A percentile compares a stretch with the other conserved stretches of the same genome.
Conservation (phyloP, 2,888 invertebrate genomes). For the Eupsilia transversa region DNA sequence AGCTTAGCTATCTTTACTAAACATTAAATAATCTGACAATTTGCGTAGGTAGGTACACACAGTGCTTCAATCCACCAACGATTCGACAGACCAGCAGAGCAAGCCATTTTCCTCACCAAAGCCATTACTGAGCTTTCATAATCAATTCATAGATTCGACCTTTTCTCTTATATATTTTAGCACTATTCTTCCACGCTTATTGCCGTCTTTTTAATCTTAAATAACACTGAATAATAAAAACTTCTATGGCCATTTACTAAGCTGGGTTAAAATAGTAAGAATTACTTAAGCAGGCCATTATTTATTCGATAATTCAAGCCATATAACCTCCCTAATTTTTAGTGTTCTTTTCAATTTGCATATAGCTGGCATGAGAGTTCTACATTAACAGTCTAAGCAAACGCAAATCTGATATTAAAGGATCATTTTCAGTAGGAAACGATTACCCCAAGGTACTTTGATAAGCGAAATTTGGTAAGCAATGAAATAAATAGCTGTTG, state of each 20-base stretch:
- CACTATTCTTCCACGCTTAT: not conserved
- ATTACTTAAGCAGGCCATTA: constrained; percentile 4
- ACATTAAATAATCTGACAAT: not conserved
- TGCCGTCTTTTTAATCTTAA: not conserved
- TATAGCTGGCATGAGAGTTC: constrained; percentile 78
- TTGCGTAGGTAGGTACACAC: no score
- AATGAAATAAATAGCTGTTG: constrained; percentile 65
- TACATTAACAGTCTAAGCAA: constrained; percentile 77
- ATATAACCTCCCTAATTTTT: constrained; percentile 41
- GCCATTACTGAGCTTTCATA: not conserved
- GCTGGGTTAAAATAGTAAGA: not conserved
- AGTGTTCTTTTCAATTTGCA: constrained; percentile 72
- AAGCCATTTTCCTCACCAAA: not conserved
- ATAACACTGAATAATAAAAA: not conserved
- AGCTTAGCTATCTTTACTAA: not conserved
- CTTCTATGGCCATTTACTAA: not conserved
- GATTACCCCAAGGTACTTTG: constrained; percentile 68
- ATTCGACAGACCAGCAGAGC: not conserved
- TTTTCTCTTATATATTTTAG: not conserved
- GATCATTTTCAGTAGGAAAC: constrained; percentile 80
- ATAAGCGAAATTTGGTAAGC: constrained; percentile 68
- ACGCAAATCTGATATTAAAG: constrained; percentile 85
- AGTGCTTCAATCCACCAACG: not conserved
- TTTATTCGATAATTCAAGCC: constrained; percentile 17
- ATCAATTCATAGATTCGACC: no score